Percentiles rank a stretch among this genome's conserved stretches.
These are phyloP conservation scores for Chrysogorgia sp. DNA, from an alignment of 92 coral and sea anemone species.

Conservation along the genomic window DNA sequence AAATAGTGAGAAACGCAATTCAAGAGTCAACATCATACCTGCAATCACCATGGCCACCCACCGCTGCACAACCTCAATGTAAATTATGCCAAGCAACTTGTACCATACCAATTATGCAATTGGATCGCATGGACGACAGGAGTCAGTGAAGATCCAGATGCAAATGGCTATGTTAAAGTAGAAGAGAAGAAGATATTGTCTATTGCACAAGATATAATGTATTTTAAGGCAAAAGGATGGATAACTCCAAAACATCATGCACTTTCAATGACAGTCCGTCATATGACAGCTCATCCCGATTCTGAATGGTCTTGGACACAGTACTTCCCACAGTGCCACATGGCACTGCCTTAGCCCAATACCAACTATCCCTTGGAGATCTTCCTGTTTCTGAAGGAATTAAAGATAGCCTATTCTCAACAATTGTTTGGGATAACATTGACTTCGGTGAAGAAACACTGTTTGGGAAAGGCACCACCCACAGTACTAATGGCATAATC, in stretches of 20 bases:
- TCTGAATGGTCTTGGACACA: slow-evolving; percentile 26
- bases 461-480: slow-evolving; percentile 35
- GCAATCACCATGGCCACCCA: slow-evolving; percentile 11
- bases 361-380: slow-evolving; percentile 36
- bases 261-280: slow-evolving; percentile 37
- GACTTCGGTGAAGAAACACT: slow-evolving; percentile 39
- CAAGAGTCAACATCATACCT: not conserved
- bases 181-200: slow-evolving; percentile 13
- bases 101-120: slow-evolving; percentile 6
- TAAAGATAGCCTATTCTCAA: slow-evolving; percentile 12
- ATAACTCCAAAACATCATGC: slow-evolving; percentile 32
- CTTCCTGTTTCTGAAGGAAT: slow-evolving; percentile 35
- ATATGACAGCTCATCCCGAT: slow-evolving; percentile 35
- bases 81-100: slow-evolving; percentile 16
- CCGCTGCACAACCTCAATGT: slow-evolving; percentile 25
- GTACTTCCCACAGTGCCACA: slow-evolving; percentile 31
- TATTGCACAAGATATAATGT: slow-evolving; percentile 28
- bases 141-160: slow-evolving; percentile 21
- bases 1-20: slow-evolving; percentile 24
- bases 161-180: slow-evolving; percentile 25
- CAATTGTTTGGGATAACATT: slow-evolving; percentile 39
- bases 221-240: slow-evolving; percentile 26
- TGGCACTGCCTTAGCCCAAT: slow-evolving; percentile 38
- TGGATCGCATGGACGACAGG: slow-evolving; percentile 38
- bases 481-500: slow-evolving; percentile 36